Evolutionary conservation across 92 coral and sea anemone species (phyloP).

Genomic region (Porites divaricata): DNA sequence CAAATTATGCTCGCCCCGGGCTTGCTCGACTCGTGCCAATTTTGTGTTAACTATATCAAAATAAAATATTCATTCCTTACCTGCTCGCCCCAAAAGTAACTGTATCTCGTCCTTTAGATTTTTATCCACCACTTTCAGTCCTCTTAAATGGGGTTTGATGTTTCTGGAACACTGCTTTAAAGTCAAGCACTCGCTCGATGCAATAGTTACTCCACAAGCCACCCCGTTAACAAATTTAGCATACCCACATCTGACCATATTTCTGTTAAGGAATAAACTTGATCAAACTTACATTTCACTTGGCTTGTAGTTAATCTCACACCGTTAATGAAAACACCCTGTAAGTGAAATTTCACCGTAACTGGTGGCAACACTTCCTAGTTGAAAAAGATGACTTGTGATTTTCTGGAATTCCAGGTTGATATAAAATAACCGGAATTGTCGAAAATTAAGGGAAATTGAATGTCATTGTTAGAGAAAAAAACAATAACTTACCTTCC

Average conservation of each 20-base stretch:
- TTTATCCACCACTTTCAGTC: neutral
- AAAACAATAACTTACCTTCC: too few relatives aligned
- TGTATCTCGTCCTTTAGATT: neutral
- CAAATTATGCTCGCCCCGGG: too few relatives aligned
- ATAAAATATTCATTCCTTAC: neutral
- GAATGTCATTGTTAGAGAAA: too few relatives aligned
- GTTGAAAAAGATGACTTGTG: too few relatives aligned
- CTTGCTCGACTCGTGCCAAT: neutral
- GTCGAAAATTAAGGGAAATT: too few relatives aligned
- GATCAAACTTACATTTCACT: too few relatives aligned
- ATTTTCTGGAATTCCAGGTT: too few relatives aligned
- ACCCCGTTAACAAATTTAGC: slow-evolving; percentile 1
- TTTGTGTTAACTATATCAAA: neutral
- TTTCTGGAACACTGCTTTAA: neutral
- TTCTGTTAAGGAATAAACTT: neutral
- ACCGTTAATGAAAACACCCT: too few relatives aligned
- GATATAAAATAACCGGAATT: too few relatives aligned
- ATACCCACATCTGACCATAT: slow-evolving; percentile 14
- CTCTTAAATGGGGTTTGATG: neutral
- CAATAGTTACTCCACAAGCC: slow-evolving; percentile 3
- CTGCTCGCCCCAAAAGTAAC: slow-evolving; percentile 9
- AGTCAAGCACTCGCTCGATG: neutral
- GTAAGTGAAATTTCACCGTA: too few relatives aligned
- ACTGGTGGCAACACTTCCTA: too few relatives aligned
- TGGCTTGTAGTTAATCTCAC: too few relatives aligned